phyloP scores from a whole-genome alignment of 2,888 invertebrate genomes.

The Tolmerus cingulatus region DNA sequence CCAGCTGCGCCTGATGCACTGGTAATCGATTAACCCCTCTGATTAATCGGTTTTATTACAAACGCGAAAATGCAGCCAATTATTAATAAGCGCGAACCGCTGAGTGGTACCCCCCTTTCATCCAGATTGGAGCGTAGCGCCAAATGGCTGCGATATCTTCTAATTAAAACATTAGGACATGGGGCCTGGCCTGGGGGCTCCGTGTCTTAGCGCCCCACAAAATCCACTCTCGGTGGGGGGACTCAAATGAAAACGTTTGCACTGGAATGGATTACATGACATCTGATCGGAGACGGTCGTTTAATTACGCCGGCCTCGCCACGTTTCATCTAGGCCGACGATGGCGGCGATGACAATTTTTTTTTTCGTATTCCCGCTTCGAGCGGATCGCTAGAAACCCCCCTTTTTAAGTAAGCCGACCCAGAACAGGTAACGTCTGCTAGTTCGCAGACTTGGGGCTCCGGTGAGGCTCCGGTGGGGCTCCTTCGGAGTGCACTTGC shows the following conservation, averaged over 20 bases:
- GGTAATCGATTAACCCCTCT: neutral
- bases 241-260: constrained; percentile 46
- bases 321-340: constrained; percentile 45
- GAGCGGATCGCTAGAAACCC: neutral
- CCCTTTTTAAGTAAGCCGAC: neutral
- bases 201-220: neutral
- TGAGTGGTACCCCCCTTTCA: neutral
- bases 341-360: constrained; percentile 26
- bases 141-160: constrained; percentile 28
- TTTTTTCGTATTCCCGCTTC: constrained; percentile 12
- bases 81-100: constrained; percentile 15
- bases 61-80: constrained; percentile 1
- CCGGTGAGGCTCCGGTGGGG: neutral
- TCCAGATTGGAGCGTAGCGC: neutral
- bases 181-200: neutral
- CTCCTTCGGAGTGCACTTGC: neutral
- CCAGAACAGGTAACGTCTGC: neutral
- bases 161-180: constrained; percentile 34
- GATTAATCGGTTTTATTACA: constrained; percentile 17
- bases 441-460: neutral
- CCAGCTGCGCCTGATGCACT: neutral
- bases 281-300: constrained; percentile 46
- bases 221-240: constrained; percentile 1
- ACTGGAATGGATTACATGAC: constrained; percentile 46
- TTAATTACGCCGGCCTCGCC: constrained; percentile 43